Conservation (phyloP, 2,113 vertebrate genomes). For the Felis catus region F.catus_Fca126_mat1.0 CM031427.1:1863001-1863500, state of each 20-base stretch:
- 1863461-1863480: fast-evolving
- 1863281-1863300: fast-evolving
- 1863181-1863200: fast-evolving
- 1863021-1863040: not conserved
- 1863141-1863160: too few relatives aligned
- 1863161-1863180: too few relatives aligned
- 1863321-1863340: not conserved
- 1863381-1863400: not conserved
- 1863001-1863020: too few relatives aligned
- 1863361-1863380: too few relatives aligned
- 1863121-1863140: not conserved
- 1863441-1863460: fast-evolving
- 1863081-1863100: too few relatives aligned
- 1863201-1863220: fast-evolving
- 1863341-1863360: not conserved
- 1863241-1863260: fast-evolving
- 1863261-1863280: not conserved
- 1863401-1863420: fast-evolving
- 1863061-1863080: not conserved
- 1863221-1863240: not conserved
- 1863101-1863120: too few relatives aligned
- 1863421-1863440: not conserved
- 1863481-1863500: not conserved
- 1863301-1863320: not conserved
- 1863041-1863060: not conserved